phyloP scores from a whole-genome alignment of 2,113 vertebrate genomes.

The Eclectus roratus region DNA sequence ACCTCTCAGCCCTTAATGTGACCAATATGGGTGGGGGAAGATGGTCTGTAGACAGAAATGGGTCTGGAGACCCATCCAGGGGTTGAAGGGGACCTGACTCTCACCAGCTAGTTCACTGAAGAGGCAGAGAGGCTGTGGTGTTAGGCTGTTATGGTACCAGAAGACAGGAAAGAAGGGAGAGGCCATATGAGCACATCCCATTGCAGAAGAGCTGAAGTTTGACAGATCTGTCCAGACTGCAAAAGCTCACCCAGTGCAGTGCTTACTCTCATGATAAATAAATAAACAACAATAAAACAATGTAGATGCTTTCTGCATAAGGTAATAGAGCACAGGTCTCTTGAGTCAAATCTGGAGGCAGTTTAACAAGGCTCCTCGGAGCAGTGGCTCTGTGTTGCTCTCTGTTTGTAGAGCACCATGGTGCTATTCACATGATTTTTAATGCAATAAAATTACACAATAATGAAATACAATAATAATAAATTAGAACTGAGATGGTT shows the following conservation, averaged over 20 bases:
- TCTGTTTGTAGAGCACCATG: conserved; percentile 46
- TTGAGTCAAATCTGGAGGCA: conserved; percentile 33
- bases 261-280: background rate
- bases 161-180: background rate
- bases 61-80: background rate
- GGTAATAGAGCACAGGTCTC: conserved; percentile 36
- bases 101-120: background rate
- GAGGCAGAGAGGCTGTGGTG: background rate
- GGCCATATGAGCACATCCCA: background rate
- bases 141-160: background rate
- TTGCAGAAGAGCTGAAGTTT: background rate
- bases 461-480: conserved; percentile 56
- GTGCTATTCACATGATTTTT: conserved; percentile 53
- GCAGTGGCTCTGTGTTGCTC: conserved; percentile 30
- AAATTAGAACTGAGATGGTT: background rate
- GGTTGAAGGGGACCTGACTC: background rate
- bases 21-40: accelerated
- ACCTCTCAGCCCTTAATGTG: background rate
- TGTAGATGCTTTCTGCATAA: conserved; percentile 20
- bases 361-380: conserved; percentile 32
- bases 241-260: accelerated
- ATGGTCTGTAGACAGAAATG: background rate
- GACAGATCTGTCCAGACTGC: background rate
- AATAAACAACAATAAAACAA: conserved; percentile 50
- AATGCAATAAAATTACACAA: conserved; percentile 63